phyloP scores from a whole-genome alignment of 2,888 invertebrate genomes.

The Drosophila aldrichi region DNA sequence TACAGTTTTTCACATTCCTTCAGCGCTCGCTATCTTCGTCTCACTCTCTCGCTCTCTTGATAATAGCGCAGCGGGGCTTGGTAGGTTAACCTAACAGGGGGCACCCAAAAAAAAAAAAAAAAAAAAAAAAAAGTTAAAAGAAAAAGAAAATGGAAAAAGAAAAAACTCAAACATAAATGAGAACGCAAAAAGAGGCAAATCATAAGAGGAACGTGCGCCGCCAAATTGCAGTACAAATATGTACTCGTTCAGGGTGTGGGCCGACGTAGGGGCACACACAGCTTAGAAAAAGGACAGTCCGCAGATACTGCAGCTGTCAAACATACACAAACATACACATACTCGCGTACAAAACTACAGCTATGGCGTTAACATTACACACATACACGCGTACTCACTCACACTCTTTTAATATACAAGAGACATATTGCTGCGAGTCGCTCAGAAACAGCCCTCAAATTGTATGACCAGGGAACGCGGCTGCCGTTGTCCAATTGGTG shows the following conservation, averaged over 20 bases:
- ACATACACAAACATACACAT: constrained; percentile 12
- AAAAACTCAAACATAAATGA: constrained; percentile 66
- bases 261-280: constrained; percentile 56
- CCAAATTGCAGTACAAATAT: constrained; percentile 83
- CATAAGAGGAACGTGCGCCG: constrained; percentile 76
- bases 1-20: constrained; percentile 52
- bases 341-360: constrained; percentile 3
- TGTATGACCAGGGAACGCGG: constrained; percentile 3
- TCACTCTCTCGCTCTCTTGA: constrained; percentile 38
- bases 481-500: constrained; percentile 53
- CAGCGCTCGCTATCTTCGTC: constrained; percentile 37
- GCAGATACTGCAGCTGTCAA: constrained; percentile 61
- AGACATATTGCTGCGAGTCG: constrained; percentile 53
- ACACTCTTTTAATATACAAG: constrained; percentile 21
- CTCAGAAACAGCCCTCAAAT: constrained; percentile 52
- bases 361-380: constrained; percentile 46
- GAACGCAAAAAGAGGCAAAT: constrained; percentile 83
- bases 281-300: constrained; percentile 79
- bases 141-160: constrained; percentile 12
- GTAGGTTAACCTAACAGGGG: constrained; percentile 42
- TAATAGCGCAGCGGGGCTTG: constrained; percentile 60
- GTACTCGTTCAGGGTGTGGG: constrained; percentile 54
- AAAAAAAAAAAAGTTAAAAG: not conserved
- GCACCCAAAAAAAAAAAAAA: constrained; percentile 60
- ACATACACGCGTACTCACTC: constrained; percentile 5